Conservation (phyloP, 1,140 invertebrate genomes). For the Cydia fagiglandana region DNA sequence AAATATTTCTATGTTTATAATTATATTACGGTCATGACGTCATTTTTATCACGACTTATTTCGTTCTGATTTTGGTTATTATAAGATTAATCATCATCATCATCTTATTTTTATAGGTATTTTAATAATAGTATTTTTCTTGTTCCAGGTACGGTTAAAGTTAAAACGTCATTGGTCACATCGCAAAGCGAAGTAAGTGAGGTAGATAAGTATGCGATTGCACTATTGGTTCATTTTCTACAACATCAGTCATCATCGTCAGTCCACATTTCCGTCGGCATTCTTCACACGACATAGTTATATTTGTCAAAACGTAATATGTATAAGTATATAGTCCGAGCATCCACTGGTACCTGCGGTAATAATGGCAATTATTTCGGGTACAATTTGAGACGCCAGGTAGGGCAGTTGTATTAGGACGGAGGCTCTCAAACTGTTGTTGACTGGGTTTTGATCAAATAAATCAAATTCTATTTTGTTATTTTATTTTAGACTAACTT, state of each 20-base stretch:
- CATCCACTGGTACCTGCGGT: conserved; percentile 43
- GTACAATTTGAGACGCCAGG: conserved; percentile 58
- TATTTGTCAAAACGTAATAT: conserved; percentile 35
- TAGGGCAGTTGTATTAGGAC: conserved; percentile 45
- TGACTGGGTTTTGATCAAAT: too few relatives aligned
- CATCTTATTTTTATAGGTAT: not conserved
- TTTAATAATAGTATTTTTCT: not conserved
- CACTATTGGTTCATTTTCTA: not conserved
- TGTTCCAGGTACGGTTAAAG: not conserved
- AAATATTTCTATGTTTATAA: not conserved
- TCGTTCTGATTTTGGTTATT: not conserved
- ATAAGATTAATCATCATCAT: too few relatives aligned
- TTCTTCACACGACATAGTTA: conserved; percentile 38
- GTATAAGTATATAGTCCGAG: not conserved
- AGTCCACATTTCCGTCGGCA: not conserved
- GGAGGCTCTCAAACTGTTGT: conserved; percentile 48
- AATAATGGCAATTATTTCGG: conserved; percentile 72
- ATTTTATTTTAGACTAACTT: too few relatives aligned
- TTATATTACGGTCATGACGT: not conserved
- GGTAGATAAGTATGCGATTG: not conserved
- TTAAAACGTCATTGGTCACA: not conserved
- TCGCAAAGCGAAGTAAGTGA: not conserved
- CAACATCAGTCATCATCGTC: too few relatives aligned
- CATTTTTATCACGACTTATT: not conserved
- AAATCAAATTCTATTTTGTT: too few relatives aligned